phyloP scores from a whole-genome alignment of 2,113 vertebrate species.

The Clinocottus analis region DNA sequence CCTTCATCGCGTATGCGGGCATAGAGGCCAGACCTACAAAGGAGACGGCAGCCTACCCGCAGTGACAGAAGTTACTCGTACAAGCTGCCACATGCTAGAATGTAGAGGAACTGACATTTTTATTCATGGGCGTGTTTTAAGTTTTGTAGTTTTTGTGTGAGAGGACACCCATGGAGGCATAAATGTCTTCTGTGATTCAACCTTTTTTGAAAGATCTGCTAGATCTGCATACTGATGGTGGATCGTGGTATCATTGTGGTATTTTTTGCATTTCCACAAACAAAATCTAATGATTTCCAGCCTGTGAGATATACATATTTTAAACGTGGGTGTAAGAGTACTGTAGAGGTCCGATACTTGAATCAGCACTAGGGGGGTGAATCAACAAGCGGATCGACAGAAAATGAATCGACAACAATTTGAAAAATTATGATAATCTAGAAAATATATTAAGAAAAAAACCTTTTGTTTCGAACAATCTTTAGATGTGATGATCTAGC shows the following conservation, averaged over 20 bases:
- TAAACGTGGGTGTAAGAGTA: background rate
- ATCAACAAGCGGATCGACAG: background rate
- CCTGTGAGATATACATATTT: background rate
- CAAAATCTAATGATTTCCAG: background rate
- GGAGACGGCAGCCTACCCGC: background rate
- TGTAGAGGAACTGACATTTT: background rate
- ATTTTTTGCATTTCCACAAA: background rate
- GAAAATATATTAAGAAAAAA: background rate
- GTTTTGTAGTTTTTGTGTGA: background rate
- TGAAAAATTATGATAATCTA: background rate
- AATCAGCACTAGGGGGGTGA: background rate
- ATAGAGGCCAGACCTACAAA: background rate
- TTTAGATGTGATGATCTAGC: background rate
- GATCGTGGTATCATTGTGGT: background rate
- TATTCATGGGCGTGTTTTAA: background rate
- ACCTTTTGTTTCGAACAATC: background rate
- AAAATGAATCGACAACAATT: background rate
- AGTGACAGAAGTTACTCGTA: background rate
- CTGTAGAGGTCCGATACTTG: no score
- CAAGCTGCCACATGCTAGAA: slow-evolving; percentile 9
- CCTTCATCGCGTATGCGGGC: slow-evolving; percentile 13
- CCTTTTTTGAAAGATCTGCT: slow-evolving; percentile 1
- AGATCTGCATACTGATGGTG: background rate
- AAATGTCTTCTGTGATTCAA: background rate
- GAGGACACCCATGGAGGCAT: background rate